phyloP scores from a whole-genome alignment of 2,113 vertebrate species.

The Mungos mungo region DNA sequence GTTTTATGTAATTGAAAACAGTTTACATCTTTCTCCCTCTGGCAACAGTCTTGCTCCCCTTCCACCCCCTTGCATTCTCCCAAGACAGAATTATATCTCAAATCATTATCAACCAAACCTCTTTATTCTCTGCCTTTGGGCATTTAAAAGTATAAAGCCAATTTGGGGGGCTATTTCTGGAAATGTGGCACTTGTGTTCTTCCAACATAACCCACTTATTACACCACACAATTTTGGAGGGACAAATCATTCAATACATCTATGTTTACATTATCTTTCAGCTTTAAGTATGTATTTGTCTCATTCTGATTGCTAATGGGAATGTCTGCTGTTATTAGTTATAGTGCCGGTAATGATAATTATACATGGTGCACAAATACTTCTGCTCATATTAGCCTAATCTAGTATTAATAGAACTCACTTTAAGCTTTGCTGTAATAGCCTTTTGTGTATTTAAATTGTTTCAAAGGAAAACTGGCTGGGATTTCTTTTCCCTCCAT shows the following conservation, averaged over 20 bases:
- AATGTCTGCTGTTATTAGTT: constrained; percentile 76
- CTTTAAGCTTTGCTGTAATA: constrained; percentile 16
- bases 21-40: not conserved
- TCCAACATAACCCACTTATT: constrained; percentile 54
- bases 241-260: constrained; percentile 64
- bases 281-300: constrained; percentile 72
- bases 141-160: constrained; percentile 20
- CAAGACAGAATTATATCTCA: not conserved
- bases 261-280: constrained; percentile 52
- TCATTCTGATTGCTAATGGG: constrained; percentile 50
- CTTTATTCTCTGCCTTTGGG: not conserved
- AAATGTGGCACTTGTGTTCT: constrained; percentile 16
- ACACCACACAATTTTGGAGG: constrained; percentile 49
- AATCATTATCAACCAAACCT: not conserved
- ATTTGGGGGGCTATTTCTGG: not conserved
- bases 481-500: not conserved
- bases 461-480: constrained; percentile 58
- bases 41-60: not conserved
- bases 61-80: not conserved
- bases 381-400: constrained; percentile 71
- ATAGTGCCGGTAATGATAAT: constrained; percentile 69
- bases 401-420: constrained; percentile 56
- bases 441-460: constrained; percentile 24
- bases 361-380: constrained; percentile 68
- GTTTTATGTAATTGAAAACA: not conserved